phyloP scores from a whole-genome alignment of 2,113 vertebrate species.

The Microcebus murinus region DNA sequence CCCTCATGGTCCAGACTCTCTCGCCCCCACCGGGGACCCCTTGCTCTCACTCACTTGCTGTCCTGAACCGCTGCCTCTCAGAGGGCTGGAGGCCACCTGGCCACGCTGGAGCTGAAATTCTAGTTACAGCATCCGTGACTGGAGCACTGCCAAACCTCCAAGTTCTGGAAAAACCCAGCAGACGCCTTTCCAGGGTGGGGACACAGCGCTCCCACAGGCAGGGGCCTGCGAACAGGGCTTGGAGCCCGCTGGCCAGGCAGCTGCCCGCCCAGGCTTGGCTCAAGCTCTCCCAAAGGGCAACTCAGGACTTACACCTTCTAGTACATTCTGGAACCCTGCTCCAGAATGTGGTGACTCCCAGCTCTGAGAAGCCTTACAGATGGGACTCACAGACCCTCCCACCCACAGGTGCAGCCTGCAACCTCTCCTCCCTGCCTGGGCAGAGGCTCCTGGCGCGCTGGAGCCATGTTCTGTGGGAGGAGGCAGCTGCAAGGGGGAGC shows the following conservation, averaged over 20 bases:
- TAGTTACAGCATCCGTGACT: conserved; percentile 18
- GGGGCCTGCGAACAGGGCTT: background rate
- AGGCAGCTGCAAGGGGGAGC: background rate
- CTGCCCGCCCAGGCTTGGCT: background rate
- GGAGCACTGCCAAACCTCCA: conserved; percentile 60
- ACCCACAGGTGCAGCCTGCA: background rate
- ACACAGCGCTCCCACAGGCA: conserved; percentile 44
- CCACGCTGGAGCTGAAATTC: conserved; percentile 20
- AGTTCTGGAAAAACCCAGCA: conserved; percentile 65
- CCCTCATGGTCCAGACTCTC: background rate
- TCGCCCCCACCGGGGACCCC: background rate
- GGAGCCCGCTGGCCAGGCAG: background rate
- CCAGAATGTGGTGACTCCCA: background rate
- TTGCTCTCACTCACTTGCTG: background rate
- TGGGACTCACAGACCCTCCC: background rate
- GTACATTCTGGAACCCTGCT: background rate
- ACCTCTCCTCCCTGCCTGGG: background rate
- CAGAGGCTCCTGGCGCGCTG: background rate
- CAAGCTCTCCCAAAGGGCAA: background rate
- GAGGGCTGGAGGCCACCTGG: background rate
- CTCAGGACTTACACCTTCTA: background rate
- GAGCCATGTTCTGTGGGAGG: background rate
- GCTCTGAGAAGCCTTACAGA: background rate
- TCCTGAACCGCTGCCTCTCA: background rate
- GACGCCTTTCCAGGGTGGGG: conserved; percentile 42